A percentile compares a stretch with the other conserved stretches of the same genome.
Evolutionary conservation across 2,113 vertebrate genomes (phyloP).

Genomic region (Melanotaenia duboulayi): DNA sequence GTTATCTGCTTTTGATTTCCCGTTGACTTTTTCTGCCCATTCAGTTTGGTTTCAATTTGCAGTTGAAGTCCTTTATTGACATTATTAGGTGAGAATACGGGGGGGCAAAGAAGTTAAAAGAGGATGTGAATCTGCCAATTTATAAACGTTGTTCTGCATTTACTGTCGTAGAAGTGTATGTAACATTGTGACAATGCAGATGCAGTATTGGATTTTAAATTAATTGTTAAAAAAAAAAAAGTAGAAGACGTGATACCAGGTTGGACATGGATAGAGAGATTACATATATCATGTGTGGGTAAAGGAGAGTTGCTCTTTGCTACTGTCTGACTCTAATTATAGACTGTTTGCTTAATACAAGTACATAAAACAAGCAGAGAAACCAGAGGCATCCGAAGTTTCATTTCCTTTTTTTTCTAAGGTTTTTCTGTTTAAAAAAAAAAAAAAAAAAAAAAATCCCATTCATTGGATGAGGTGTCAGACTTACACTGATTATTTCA

Average conservation of each 20-base stretch:
- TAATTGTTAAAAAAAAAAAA: too few relatives aligned
- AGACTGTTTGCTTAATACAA: constrained; percentile 35
- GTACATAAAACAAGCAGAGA: constrained; percentile 11
- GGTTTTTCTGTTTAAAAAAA: too few relatives aligned
- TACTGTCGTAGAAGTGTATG: neutral
- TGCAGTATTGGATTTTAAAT: neutral
- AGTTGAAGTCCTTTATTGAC: constrained; percentile 7
- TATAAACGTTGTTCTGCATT: neutral
- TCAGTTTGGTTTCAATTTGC: constrained; percentile 18
- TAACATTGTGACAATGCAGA: neutral
- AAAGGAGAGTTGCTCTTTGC: constrained; percentile 7
- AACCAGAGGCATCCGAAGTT: constrained; percentile 58
- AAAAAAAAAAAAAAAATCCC: too few relatives aligned
- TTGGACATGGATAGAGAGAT: neutral
- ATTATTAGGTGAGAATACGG: constrained; percentile 3
- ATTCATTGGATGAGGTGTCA: too few relatives aligned
- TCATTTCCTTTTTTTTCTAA: constrained; percentile 36
- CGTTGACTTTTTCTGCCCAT: constrained; percentile 43
- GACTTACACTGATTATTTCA: too few relatives aligned
- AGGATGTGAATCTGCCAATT: constrained; percentile 9
- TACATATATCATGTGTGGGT: constrained; percentile 29
- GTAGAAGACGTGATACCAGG: neutral
- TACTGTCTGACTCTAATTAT: constrained; percentile 37
- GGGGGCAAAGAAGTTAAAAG: constrained; percentile 3
- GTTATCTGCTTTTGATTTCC: constrained; percentile 59